Conservation (phyloP, 2,888 invertebrate genomes). For the Drosophila prolongata region DNA sequence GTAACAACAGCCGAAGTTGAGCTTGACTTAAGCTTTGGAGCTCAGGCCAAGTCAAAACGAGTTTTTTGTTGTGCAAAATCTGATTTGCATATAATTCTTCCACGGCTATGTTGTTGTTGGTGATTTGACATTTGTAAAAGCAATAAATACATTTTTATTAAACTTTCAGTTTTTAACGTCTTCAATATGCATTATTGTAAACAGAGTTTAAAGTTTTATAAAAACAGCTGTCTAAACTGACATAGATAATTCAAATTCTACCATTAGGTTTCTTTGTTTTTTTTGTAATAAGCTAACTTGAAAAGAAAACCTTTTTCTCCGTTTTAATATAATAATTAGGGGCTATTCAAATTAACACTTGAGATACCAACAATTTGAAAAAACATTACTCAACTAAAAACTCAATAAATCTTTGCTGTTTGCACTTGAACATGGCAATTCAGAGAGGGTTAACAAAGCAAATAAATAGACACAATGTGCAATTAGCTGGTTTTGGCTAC, state of each 20-base stretch:
- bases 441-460: slow-evolving; percentile 34
- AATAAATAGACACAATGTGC: slow-evolving; percentile 39
- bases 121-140: slow-evolving; percentile 41
- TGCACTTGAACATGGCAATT: slow-evolving; percentile 46
- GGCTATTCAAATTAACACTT: background rate
- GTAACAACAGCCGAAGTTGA: slow-evolving; percentile 43
- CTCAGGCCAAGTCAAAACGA: slow-evolving; percentile 55
- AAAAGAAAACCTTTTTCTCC: background rate
- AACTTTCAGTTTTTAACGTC: slow-evolving; percentile 39
- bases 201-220: background rate
- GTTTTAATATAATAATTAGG: slow-evolving; percentile 1
- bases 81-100: slow-evolving; percentile 69
- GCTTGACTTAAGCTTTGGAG: slow-evolving; percentile 31
- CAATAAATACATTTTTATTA: slow-evolving; percentile 11
- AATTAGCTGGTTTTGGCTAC: slow-evolving; percentile 56
- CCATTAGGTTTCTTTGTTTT: slow-evolving; percentile 1
- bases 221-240: slow-evolving; percentile 46
- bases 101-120: slow-evolving; percentile 28
- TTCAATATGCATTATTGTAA: slow-evolving; percentile 48
- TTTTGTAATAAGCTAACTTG: background rate
- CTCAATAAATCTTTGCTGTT: slow-evolving; percentile 25
- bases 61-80: slow-evolving; percentile 54
- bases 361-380: slow-evolving; percentile 7
- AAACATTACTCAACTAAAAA: slow-evolving; percentile 19
- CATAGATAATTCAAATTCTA: slow-evolving; percentile 9